Evolutionary conservation across 2,888 invertebrate genomes (phyloP).

Genomic region (Hyposoter dolosus): DNA sequence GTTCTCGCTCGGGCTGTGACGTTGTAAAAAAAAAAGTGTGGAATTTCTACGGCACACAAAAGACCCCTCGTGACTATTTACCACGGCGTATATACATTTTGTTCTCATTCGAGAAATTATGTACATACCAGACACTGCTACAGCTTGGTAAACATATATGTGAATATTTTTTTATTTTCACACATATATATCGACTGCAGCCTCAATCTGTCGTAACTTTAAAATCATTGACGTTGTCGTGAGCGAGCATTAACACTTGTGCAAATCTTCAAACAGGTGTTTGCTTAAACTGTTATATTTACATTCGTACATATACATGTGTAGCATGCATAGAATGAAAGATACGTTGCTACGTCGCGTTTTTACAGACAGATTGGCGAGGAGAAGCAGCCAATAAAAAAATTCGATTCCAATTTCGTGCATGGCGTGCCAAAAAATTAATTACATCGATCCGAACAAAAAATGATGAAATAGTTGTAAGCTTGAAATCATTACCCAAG

Average conservation of each 20-base stretch:
- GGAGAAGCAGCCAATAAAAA: neutral
- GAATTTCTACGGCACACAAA: conserved; percentile 58
- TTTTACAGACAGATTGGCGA: conserved; percentile 18
- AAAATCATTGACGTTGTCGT: conserved; percentile 49
- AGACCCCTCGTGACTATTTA: conserved; percentile 56
- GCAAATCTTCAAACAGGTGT: conserved; percentile 58
- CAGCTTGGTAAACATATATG: neutral
- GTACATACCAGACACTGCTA: neutral
- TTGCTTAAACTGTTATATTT: conserved; percentile 7
- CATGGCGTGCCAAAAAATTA: neutral
- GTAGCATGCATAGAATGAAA: neutral
- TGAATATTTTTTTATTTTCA: neutral
- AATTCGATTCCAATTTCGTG: neutral
- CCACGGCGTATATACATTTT: conserved; percentile 27
- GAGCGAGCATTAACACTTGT: conserved; percentile 51
- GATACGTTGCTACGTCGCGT: neutral
- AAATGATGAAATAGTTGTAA: neutral
- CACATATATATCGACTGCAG: conserved; percentile 3
- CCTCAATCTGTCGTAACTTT: conserved; percentile 54
- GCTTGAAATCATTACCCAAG: neutral
- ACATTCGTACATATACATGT: conserved; percentile 2
- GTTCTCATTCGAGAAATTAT: conserved; percentile 33
- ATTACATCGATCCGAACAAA: neutral
- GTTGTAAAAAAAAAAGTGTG: conserved; percentile 38
- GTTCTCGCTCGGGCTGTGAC: neutral